These are phyloP conservation scores for Sminthurinus aureus DNA, from an alignment of 2,888 invertebrate genomes.

Conservation along the genomic window DNA sequence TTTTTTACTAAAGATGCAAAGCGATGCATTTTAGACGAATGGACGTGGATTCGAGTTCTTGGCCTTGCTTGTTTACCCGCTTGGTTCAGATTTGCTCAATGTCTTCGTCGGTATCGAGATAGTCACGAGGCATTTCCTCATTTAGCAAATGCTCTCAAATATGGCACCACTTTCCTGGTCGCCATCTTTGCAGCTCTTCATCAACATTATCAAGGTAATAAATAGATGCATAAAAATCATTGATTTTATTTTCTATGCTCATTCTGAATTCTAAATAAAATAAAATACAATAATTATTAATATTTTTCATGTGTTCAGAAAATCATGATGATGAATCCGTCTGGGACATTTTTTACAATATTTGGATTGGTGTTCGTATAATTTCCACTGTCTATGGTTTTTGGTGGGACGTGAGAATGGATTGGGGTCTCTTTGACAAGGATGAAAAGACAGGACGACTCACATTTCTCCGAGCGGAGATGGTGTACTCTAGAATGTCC, in stretches of 20 bases:
- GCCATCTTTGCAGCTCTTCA: conserved; percentile 77
- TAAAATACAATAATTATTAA: no score
- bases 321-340: conserved; percentile 24
- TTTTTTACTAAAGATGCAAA: neutral
- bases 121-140: conserved; percentile 93
- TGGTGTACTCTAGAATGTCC: conserved; percentile 17
- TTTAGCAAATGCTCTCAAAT: conserved; percentile 96
- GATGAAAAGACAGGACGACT: neutral
- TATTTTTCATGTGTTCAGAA: no score
- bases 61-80: conserved; percentile 86
- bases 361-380: conserved; percentile 62
- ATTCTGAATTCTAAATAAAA: no score
- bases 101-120: conserved; percentile 91
- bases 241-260: neutral
- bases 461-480: conserved; percentile 50
- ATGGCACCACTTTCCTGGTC: conserved; percentile 94
- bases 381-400: conserved; percentile 63
- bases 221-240: neutral
- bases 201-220: conserved; percentile 66
- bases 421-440: conserved; percentile 62
- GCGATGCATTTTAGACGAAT: no score
- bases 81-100: conserved; percentile 97
- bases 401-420: conserved; percentile 65
- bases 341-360: conserved; percentile 13
- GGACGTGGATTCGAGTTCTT: conserved; percentile 76